Percentiles rank a stretch among this genome's conserved stretches.
Evolutionary conservation across 2,888 invertebrate genomes (phyloP).

Genomic region (Apantesis nais): DNA sequence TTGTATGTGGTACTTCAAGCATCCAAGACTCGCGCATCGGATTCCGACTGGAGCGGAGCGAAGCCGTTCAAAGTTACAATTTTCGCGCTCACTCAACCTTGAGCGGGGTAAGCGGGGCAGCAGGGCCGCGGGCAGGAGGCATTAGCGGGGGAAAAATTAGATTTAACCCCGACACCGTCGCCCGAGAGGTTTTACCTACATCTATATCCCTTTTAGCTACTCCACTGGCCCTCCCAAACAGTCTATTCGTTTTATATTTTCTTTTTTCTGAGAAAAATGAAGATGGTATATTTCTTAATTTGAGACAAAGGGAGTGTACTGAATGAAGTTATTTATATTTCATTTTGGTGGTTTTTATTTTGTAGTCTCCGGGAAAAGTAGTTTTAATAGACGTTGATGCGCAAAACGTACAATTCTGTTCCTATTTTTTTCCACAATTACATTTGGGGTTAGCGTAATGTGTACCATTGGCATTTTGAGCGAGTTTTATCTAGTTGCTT

Average conservation of each 20-base stretch:
- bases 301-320: slow-evolving; percentile 50
- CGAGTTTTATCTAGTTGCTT: too few species aligned
- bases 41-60: slow-evolving; percentile 47
- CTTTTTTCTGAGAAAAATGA: slow-evolving; percentile 56
- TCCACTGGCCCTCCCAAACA: slow-evolving; percentile 61
- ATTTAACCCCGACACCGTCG: slow-evolving; percentile 76
- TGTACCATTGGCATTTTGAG: not conserved
- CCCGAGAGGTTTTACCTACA: slow-evolving; percentile 62
- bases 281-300: slow-evolving; percentile 67
- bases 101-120: slow-evolving; percentile 46
- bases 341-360: slow-evolving; percentile 34
- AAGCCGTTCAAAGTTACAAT: slow-evolving; percentile 61
- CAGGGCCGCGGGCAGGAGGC: slow-evolving; percentile 54
- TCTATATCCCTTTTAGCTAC: slow-evolving; percentile 67
- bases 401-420: not conserved
- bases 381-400: slow-evolving; percentile 4
- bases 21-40: slow-evolving; percentile 40
- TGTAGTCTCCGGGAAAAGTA: slow-evolving; percentile 6
- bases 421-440: not conserved
- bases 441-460: not conserved
- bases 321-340: slow-evolving; percentile 38
- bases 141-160: slow-evolving; percentile 81
- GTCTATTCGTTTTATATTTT: slow-evolving; percentile 74
- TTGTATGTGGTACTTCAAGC: slow-evolving; percentile 38
- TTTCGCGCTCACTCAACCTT: slow-evolving; percentile 77